Conservation (phyloP, 2,888 invertebrate species). For the Cacoxenus indagator region DNA sequence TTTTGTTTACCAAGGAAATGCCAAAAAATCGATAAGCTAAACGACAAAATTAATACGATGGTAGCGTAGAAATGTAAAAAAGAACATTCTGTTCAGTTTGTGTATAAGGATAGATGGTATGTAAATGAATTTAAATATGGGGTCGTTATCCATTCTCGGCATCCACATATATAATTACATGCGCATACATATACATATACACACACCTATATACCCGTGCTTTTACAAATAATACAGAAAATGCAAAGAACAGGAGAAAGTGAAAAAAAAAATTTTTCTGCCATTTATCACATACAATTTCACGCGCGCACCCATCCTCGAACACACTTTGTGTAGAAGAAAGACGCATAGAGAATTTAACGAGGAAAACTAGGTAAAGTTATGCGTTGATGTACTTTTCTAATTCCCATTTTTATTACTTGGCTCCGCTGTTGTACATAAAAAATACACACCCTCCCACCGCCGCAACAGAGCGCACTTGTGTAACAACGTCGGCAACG, state of each 20-base stretch:
- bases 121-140: conserved; percentile 24
- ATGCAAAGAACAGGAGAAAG: background rate
- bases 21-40: conserved; percentile 51
- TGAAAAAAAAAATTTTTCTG: conserved; percentile 2
- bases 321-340: background rate
- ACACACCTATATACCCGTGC: background rate
- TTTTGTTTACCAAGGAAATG: conserved; percentile 35
- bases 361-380: conserved; percentile 11
- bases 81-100: background rate
- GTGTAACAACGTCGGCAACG: background rate
- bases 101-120: conserved; percentile 10
- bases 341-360: too few species aligned
- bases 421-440: conserved; percentile 12
- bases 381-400: conserved; percentile 19
- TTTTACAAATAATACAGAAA: background rate
- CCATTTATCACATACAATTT: background rate
- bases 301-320: background rate
- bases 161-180: conserved; percentile 10
- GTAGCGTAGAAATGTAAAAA: background rate
- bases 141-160: conserved; percentile 12
- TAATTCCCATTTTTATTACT: conserved; percentile 22
- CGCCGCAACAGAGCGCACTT: background rate
- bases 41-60: conserved; percentile 55
- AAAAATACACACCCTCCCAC: background rate
- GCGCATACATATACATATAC: conserved; percentile 6